Percentiles rank a stretch among this genome's conserved stretches.
phyloP scores from a whole-genome alignment of 2,113 vertebrate species.

The Acrocephalus arundinaceus region DNA sequence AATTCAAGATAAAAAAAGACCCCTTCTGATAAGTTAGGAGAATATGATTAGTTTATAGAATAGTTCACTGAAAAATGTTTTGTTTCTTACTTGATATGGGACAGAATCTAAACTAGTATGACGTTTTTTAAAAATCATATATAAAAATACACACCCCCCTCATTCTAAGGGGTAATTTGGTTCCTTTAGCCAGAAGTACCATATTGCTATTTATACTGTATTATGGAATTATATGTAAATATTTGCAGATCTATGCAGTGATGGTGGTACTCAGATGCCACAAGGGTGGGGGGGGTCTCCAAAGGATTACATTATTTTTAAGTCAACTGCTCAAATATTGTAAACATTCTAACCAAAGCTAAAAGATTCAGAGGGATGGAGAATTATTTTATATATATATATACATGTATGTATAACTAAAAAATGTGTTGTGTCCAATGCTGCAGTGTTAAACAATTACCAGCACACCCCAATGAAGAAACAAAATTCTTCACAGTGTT shows the following conservation, averaged over 20 bases:
- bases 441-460: conserved; percentile 49
- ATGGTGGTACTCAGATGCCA: conserved; percentile 42
- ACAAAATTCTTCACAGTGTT: conserved; percentile 31
- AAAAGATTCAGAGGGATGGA: conserved; percentile 26
- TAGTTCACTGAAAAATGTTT: conserved; percentile 47
- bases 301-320: conserved; percentile 44
- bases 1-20: conserved; percentile 15
- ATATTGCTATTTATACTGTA: conserved; percentile 41
- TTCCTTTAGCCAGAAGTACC: conserved; percentile 39
- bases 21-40: neutral
- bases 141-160: conserved; percentile 6
- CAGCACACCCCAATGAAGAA: conserved; percentile 2
- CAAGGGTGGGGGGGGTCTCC: neutral
- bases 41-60: conserved; percentile 18
- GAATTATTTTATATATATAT: conserved; percentile 10
- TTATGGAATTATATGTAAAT: conserved; percentile 51
- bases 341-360: conserved; percentile 66
- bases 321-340: conserved; percentile 43
- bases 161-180: neutral
- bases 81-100: neutral
- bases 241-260: conserved; percentile 54
- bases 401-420: conserved; percentile 43
- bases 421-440: conserved; percentile 36
- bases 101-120: neutral
- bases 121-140: neutral